Percentiles rank a stretch among this genome's conserved stretches.
Evolutionary conservation across 1,140 invertebrate species (phyloP).

Genomic region (Andrena cerasifolii): DNA sequence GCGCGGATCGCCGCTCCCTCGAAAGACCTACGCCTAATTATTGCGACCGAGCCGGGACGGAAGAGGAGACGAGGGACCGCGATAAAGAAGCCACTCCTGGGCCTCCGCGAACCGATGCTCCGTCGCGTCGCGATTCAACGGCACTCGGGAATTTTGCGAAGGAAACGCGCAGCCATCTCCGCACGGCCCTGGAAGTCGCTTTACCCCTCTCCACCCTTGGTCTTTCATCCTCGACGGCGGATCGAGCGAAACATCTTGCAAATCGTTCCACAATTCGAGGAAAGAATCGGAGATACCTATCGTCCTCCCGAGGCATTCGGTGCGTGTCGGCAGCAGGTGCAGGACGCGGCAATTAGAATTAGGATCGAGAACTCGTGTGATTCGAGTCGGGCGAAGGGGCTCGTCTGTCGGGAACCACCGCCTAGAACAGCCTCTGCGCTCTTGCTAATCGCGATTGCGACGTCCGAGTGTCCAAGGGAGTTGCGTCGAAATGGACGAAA

Average conservation of each 20-base stretch:
- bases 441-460: not conserved
- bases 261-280: not conserved
- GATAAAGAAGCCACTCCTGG: constrained; percentile 40
- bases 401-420: too few species aligned
- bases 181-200: too few species aligned
- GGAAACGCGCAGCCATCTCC: too few species aligned
- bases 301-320: not conserved
- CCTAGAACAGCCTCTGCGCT: not conserved
- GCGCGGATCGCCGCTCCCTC: constrained; percentile 60
- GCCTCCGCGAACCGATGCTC: too few species aligned
- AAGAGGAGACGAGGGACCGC: not conserved
- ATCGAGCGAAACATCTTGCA: not conserved
- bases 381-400: not conserved
- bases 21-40: constrained; percentile 65
- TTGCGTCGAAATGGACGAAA: not conserved
- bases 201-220: too few species aligned
- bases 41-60: constrained; percentile 27
- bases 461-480: not conserved
- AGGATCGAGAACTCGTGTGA: constrained; percentile 29
- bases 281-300: not conserved
- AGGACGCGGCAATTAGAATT: constrained; percentile 55
- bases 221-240: too few species aligned
- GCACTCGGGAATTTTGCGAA: too few species aligned
- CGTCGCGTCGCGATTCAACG: too few species aligned
- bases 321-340: constrained; percentile 46